Evolutionary conservation across 1,140 invertebrate genomes (phyloP).

Genomic region (Drosophila subobscura): DNA sequence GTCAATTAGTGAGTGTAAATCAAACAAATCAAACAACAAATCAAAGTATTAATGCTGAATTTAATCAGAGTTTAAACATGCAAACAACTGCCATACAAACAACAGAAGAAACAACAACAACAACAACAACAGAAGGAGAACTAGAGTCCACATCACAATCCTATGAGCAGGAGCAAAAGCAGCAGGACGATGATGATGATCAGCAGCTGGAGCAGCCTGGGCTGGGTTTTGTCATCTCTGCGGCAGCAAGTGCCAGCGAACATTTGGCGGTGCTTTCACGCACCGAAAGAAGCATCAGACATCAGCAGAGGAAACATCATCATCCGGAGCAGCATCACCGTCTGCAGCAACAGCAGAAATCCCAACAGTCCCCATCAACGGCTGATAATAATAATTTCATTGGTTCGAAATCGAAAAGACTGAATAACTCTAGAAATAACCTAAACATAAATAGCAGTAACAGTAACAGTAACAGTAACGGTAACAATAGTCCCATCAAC

Average conservation of each 20-base stretch:
- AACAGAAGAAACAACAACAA: constrained; percentile 37
- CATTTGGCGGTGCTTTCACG: constrained; percentile 76
- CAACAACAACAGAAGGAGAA: constrained; percentile 29
- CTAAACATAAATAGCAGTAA: constrained; percentile 69
- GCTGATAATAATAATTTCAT: constrained; percentile 67
- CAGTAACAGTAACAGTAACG: constrained; percentile 35
- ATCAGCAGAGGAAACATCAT: constrained; percentile 45
- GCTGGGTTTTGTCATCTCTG: constrained; percentile 63
- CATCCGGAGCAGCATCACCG: constrained; percentile 30
- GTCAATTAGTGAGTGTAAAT: constrained; percentile 67
- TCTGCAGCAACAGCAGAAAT: constrained; percentile 36
- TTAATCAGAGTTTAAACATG: constrained; percentile 67
- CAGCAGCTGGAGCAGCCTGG: constrained; percentile 33
- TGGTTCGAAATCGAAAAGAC: constrained; percentile 83
- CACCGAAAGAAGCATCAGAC: constrained; percentile 79
- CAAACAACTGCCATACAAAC: constrained; percentile 60
- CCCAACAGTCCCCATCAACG: constrained; percentile 25
- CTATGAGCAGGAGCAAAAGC: constrained; percentile 17
- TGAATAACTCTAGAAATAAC: constrained; percentile 83
- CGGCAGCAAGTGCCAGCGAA: constrained; percentile 36
- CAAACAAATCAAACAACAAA: constrained; percentile 44
- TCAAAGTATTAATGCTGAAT: constrained; percentile 81
- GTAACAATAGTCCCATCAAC: constrained; percentile 44
- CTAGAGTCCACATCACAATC: constrained; percentile 22
- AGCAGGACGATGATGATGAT: constrained; percentile 14